Conservation (phyloP, 2,888 invertebrate species). For the Falcaria lacertinaria region DNA sequence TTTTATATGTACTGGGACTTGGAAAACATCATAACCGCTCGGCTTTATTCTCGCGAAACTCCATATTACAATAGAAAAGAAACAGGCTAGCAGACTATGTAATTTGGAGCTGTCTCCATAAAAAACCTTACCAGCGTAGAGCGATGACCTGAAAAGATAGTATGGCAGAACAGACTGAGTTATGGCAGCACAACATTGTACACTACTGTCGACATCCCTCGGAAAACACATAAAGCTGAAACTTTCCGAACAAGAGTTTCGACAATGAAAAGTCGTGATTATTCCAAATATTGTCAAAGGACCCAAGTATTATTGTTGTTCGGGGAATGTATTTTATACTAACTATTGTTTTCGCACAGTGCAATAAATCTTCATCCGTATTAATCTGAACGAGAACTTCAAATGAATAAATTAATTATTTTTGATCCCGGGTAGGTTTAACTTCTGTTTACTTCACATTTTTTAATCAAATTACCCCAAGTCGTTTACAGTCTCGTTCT, state of each 20-base stretch:
- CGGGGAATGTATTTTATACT: not conserved
- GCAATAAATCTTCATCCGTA: not conserved
- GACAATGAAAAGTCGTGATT: not conserved
- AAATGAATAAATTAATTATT: not conserved
- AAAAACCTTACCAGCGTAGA: not conserved
- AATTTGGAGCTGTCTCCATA: not conserved
- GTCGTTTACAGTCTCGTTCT: not conserved
- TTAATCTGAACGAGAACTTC: not conserved
- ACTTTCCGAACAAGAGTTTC: not conserved
- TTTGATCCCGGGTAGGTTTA: no score
- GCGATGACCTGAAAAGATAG: not conserved
- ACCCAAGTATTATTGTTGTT: not conserved
- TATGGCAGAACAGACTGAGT: not conserved
- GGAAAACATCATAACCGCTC: no score
- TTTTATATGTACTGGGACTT: no score
- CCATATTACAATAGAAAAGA: no score
- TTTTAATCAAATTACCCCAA: not conserved
- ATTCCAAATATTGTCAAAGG: not conserved
- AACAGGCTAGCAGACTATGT: no score
- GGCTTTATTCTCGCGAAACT: no score
- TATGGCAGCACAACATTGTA: not conserved
- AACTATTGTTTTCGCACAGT: not conserved
- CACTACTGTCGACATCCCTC: not conserved
- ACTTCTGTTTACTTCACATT: not conserved
- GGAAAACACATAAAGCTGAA: conserved; percentile 1